Percentiles rank a stretch among this genome's conserved stretches.
Evolutionary conservation across 2,797 vertebrate species (phyloP).

Genomic region (Otolemur crassicaudatus): DNA sequence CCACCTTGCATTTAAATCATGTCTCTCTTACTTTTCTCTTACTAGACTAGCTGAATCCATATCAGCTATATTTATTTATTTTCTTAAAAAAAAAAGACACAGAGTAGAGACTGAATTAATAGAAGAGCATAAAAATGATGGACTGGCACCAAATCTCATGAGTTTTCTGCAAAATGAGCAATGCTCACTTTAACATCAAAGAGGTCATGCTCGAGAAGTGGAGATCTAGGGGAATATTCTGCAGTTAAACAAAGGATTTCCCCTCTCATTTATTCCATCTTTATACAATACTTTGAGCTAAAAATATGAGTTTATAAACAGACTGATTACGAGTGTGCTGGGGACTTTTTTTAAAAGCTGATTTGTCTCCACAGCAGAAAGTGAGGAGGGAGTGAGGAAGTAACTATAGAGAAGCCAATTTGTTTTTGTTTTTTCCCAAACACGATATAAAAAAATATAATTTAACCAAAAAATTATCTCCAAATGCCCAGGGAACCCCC

Average conservation of each 20-base stretch:
- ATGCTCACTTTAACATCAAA: background rate
- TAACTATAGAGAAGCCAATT: conserved; percentile 82
- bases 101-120: background rate
- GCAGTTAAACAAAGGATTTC: background rate
- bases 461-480: conserved; percentile 85
- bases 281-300: background rate
- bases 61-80: background rate
- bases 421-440: conserved; percentile 80
- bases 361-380: conserved; percentile 86
- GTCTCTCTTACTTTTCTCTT: background rate
- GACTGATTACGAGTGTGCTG: conserved; percentile 53
- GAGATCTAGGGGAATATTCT: conserved; percentile 15
- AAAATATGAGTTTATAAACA: conserved; percentile 49
- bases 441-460: conserved; percentile 77
- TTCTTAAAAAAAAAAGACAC: background rate
- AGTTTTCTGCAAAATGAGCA: background rate
- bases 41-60: background rate
- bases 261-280: background rate
- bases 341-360: conserved; percentile 56
- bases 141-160: background rate
- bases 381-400: conserved; percentile 54
- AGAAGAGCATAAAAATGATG: background rate
- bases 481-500: conserved; percentile 76
- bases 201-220: background rate
- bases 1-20: background rate